Conservation (phyloP, 1,140 invertebrate species). For the Pygmarrhopalites habei region DNA sequence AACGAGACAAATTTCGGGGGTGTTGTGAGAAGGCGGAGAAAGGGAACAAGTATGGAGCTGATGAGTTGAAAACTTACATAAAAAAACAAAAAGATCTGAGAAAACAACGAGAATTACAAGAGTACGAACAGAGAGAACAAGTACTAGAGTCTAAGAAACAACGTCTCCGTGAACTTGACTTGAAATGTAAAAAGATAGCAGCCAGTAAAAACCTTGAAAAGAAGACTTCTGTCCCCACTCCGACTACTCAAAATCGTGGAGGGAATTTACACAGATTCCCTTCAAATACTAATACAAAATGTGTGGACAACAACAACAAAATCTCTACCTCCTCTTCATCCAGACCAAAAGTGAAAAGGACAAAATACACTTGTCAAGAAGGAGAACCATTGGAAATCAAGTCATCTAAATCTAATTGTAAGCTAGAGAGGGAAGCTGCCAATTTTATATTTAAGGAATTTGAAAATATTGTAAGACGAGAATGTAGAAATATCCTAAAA, state of each 20-base stretch:
- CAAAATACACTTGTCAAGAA: too few relatives aligned
- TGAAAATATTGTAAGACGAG: constrained; percentile 26
- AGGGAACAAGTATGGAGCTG: constrained; percentile 18
- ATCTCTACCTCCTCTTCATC: too few relatives aligned
- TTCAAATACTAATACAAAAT: not conserved
- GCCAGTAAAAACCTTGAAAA: not conserved
- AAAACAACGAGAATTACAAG: constrained; percentile 12
- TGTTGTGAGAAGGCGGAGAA: constrained; percentile 13
- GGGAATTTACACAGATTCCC: not conserved
- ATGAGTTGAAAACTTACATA: constrained; percentile 24
- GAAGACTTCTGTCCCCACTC: not conserved
- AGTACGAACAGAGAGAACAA: constrained; percentile 12
- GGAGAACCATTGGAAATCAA: not conserved
- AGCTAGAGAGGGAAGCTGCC: constrained; percentile 1
- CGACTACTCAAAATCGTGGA: not conserved
- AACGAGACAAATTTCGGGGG: not conserved
- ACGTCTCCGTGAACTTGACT: constrained; percentile 15
- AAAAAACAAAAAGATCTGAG: constrained; percentile 23
- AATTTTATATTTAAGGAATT: constrained; percentile 22
- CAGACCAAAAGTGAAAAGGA: not conserved
- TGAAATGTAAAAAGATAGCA: constrained; percentile 14
- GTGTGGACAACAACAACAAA: too few relatives aligned
- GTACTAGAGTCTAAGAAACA: constrained; percentile 18
- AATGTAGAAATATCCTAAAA: constrained; percentile 20
- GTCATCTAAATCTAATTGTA: constrained; percentile 1